Evolutionary conservation across 2,113 vertebrate genomes (phyloP).

Genomic region (Herpailurus yagouaroundi): DNA sequence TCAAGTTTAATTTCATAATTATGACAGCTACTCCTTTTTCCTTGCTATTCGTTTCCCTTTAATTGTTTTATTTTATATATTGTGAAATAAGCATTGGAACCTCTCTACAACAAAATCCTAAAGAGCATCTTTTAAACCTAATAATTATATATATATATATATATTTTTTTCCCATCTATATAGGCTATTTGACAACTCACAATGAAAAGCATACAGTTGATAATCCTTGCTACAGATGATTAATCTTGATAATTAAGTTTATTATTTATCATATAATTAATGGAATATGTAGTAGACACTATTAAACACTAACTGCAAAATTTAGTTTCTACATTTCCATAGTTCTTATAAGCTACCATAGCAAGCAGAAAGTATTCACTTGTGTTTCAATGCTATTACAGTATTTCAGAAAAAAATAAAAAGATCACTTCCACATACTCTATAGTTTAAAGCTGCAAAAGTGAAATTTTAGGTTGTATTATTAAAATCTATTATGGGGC

Average conservation of each 20-base stretch:
- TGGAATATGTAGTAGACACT: background rate
- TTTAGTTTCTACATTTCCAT: background rate
- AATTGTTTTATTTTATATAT: background rate
- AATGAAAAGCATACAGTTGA: background rate
- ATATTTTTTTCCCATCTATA: constrained; percentile 8
- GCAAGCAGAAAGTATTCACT: background rate
- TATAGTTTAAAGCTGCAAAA: constrained; percentile 11
- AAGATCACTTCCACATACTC: background rate
- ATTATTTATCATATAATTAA: background rate
- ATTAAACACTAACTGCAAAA: background rate
- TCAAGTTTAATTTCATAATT: background rate
- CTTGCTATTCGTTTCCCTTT: background rate
- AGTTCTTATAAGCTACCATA: background rate
- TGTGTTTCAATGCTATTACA: background rate
- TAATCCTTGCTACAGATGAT: background rate
- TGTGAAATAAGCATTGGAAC: constrained; percentile 4
- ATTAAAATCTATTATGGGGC: background rate
- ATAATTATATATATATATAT: background rate
- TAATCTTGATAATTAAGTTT: background rate
- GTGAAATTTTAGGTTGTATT: background rate
- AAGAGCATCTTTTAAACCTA: constrained; percentile 7
- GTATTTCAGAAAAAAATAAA: constrained; percentile 19
- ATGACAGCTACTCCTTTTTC: background rate
- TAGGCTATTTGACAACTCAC: background rate
- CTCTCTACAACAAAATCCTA: background rate